Percentiles rank a stretch among this genome's conserved stretches.
Evolutionary conservation across 2,113 vertebrate species (phyloP).

Genomic region (Vicugna pacos): DNA sequence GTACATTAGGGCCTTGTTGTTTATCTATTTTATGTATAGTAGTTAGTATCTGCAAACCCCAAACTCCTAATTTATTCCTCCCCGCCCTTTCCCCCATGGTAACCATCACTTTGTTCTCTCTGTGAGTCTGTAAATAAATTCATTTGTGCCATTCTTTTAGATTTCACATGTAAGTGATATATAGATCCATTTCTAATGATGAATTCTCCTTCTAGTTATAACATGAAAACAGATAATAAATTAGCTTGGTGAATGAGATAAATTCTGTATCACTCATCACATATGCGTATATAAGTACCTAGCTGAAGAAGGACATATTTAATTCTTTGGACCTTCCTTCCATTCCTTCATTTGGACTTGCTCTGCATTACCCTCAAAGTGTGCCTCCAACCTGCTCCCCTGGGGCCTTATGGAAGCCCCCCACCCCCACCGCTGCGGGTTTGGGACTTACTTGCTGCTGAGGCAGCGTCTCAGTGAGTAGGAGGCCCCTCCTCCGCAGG

Average conservation of each 20-base stretch:
- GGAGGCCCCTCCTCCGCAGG: constrained; percentile 96
- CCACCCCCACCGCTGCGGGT: accelerated
- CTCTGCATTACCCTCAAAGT: neutral
- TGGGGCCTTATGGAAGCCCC: neutral
- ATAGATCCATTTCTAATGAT: constrained; percentile 1
- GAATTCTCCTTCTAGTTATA: neutral
- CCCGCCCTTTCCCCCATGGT: too few relatives aligned
- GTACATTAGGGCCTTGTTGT: too few relatives aligned
- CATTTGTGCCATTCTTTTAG: too few relatives aligned
- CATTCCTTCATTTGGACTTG: neutral
- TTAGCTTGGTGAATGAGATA: neutral
- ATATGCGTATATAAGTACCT: neutral
- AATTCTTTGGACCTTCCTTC: neutral
- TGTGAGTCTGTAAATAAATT: too few relatives aligned
- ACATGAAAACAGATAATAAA: neutral
- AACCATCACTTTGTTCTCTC: too few relatives aligned
- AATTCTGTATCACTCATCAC: neutral
- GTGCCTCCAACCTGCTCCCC: neutral
- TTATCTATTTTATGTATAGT: too few relatives aligned
- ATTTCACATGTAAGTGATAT: too few relatives aligned
- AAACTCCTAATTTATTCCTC: too few relatives aligned
- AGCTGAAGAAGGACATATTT: neutral
- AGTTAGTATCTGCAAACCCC: too few relatives aligned
- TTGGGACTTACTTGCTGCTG: constrained; percentile 93
- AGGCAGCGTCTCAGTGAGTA: constrained; percentile 97